A percentile compares a stretch with the other conserved stretches of the same genome.
phyloP scores from a whole-genome alignment of 2,113 vertebrate genomes.

The Ahaetulla prasina region DNA sequence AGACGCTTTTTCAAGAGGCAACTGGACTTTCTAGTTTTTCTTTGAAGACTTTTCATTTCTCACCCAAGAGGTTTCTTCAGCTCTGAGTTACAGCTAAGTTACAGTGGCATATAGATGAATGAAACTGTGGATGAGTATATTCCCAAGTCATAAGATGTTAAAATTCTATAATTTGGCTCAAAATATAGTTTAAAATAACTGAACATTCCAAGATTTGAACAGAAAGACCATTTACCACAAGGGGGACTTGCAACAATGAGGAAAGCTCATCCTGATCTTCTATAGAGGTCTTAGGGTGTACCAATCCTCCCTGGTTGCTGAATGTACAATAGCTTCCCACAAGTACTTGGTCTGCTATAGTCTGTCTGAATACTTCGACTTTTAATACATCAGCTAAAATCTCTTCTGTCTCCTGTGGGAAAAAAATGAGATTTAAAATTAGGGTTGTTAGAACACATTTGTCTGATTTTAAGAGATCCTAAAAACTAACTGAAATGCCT shows the following conservation, averaged over 20 bases:
- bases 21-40: too few species aligned
- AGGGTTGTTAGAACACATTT: background rate
- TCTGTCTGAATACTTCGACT: conserved; percentile 98
- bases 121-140: background rate
- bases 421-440: background rate
- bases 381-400: conserved; percentile 92
- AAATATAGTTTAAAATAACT: background rate
- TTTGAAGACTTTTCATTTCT: too few species aligned
- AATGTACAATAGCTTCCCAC: conserved; percentile 94
- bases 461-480: background rate
- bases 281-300: conserved; percentile 92
- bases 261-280: conserved; percentile 97
- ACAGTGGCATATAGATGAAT: background rate
- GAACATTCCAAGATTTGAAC: background rate
- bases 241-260: conserved; percentile 91
- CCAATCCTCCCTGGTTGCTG: conserved; percentile 93
- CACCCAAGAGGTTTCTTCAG: too few species aligned
- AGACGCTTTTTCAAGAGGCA: too few species aligned
- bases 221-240: conserved; percentile 80
- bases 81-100: background rate
- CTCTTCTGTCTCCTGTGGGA: conserved; percentile 90
- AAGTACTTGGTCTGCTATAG: conserved; percentile 91
- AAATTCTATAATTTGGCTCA: background rate
- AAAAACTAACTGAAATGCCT: background rate
- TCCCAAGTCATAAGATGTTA: background rate